A percentile compares a stretch with the other conserved stretches of the same genome.
phyloP scores from a whole-genome alignment of 1,140 invertebrate genomes.

The Drosophila obscura region DNA sequence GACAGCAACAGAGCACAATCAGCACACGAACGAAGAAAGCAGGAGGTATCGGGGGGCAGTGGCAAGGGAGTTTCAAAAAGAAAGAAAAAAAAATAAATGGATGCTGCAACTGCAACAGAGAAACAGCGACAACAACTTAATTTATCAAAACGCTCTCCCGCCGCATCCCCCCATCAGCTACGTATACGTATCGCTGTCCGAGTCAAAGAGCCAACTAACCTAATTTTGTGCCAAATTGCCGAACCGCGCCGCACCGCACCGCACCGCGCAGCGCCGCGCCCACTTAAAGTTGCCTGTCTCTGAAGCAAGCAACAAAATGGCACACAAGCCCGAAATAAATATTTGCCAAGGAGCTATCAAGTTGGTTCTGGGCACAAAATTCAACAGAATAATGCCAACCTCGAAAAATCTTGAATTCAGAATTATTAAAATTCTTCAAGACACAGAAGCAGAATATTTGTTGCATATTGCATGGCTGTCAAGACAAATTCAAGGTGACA shows the following conservation, averaged over 20 bases:
- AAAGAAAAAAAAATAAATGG: neutral
- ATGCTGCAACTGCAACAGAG: conserved; percentile 10
- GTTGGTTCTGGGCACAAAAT: too few relatives aligned
- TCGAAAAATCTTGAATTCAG: too few relatives aligned
- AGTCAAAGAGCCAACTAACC: conserved; percentile 60
- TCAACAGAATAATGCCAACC: too few relatives aligned
- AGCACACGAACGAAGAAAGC: neutral
- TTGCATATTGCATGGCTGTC: too few relatives aligned
- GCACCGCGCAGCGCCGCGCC: conserved; percentile 36
- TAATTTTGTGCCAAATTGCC: conserved; percentile 46
- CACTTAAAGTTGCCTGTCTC: conserved; percentile 12
- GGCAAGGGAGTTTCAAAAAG: neutral
- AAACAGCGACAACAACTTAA: conserved; percentile 66
- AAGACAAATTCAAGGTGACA: too few relatives aligned
- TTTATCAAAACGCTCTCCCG: conserved; percentile 69
- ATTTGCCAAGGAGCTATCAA: neutral
- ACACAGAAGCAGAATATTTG: too few relatives aligned
- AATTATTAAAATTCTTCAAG: too few relatives aligned
- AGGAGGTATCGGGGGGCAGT: too few relatives aligned
- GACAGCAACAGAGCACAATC: neutral
- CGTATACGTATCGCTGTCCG: neutral
- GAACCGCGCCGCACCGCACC: conserved; percentile 22
- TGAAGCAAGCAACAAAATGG: neutral
- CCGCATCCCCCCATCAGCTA: neutral
- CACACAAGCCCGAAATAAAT: conserved; percentile 1